A percentile compares a stretch with the other conserved stretches of the same genome.
phyloP scores from a whole-genome alignment of 2,797 vertebrate species.

The Halcyon smyrnensis region DNA sequence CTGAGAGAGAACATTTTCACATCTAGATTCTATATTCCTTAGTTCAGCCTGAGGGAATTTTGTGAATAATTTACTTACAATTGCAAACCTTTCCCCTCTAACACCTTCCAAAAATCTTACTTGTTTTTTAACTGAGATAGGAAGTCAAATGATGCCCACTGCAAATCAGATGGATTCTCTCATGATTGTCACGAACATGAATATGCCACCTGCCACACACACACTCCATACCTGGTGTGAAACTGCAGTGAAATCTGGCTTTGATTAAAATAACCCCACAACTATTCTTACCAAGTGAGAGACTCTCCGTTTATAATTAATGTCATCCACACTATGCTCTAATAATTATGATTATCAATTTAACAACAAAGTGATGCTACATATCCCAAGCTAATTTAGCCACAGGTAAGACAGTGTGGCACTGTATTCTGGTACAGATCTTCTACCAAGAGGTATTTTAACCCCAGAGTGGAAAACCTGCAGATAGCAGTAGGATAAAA shows the following conservation, averaged over 20 bases:
- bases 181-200: accelerated
- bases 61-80: neutral
- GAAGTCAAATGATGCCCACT: neutral
- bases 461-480: neutral
- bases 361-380: neutral
- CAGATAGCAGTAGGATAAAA: neutral
- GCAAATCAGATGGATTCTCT: neutral
- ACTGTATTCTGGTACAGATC: neutral
- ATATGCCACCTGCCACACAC: neutral
- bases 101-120: neutral
- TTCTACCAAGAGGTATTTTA: neutral
- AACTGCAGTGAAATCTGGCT: neutral
- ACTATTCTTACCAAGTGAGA: neutral
- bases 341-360: neutral
- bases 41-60: neutral
- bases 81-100: neutral
- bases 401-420: neutral
- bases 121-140: neutral
- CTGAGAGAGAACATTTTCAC: neutral
- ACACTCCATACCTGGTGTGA: neutral
- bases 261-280: neutral
- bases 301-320: neutral
- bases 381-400: neutral
- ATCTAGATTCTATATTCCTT: neutral
- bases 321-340: neutral